Base-by-base conservation (phyloP, 2,113 vertebrate genomes). In the Speoplatyrhinus poulsoni region DNA sequence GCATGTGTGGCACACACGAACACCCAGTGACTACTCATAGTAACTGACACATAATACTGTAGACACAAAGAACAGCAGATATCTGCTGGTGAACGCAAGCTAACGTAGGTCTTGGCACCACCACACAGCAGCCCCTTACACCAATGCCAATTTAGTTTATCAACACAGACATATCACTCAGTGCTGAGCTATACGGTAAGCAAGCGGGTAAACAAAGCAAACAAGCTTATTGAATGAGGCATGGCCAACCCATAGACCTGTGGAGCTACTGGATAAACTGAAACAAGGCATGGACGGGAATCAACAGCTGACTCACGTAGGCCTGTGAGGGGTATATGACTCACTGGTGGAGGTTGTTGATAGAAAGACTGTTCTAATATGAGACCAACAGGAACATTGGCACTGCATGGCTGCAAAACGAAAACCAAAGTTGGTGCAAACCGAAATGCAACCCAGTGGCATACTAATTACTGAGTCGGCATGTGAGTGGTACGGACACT, bases 281-380 rank as follows among this genome's bases (percentile, higher is more conserved):
- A 70, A 82, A 85, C 80, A 85, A 88, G 75, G 74, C 71, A 70
- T 87, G 84, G 85, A 82, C 67, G 11, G 13, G 26, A 73, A 70
- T 81, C 79, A 85, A 49, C 62, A 1, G 5, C 64, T 86, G 85
- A 86, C 85, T 86, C 85, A 81, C 12, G 10, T 57, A 69, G 46
- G 46, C 49, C 13, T 47, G 57, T 36, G 41, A 65, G 64, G 76
- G 73, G 9, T 60, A 48, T 78, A 69, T 86, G 80, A 86, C 74
- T 80, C 85, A 87, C 56, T n/a, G 1, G 9, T 60, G 62, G 53
- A 59, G 74, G 59, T 65, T 73, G 66, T 61, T 69, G 65, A 58
- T 68, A 59, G 66, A 68, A 32, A 67, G 57, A 12, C 57, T 69
- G 52, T 12, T 73, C 33, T 67, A 41, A 66, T 67, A 64, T 46